A percentile compares a stretch with the other conserved stretches of the same genome.
These are phyloP conservation scores for Glossosoma conforme DNA, from an alignment of 1,140 invertebrate species.

Conservation along the genomic window DNA sequence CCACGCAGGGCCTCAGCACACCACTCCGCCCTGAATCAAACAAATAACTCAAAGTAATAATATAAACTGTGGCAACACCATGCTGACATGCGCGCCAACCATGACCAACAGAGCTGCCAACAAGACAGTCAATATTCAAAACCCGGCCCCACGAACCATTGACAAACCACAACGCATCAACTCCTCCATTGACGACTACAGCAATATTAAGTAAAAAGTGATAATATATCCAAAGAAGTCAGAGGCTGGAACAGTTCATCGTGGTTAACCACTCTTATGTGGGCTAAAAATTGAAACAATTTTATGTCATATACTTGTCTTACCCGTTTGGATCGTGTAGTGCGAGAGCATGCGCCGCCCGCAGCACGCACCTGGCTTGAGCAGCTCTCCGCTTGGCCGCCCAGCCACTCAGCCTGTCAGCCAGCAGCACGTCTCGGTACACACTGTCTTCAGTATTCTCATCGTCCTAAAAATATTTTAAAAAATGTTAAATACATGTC, in stretches of 20 bases:
- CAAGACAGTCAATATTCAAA: too few relatives aligned
- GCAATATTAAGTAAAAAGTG: too few relatives aligned
- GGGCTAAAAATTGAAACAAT: too few relatives aligned
- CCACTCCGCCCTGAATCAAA: constrained; percentile 37
- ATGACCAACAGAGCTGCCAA: too few relatives aligned
- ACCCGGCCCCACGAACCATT: too few relatives aligned
- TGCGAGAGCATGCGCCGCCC: constrained; percentile 25
- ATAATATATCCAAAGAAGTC: too few relatives aligned
- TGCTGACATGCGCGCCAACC: too few relatives aligned
- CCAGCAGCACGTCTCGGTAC: constrained; percentile 24
- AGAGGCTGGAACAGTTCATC: not conserved
- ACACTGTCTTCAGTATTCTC: constrained; percentile 12
- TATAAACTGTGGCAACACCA: not conserved
- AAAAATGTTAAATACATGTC: too few relatives aligned
- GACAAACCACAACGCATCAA: too few relatives aligned
- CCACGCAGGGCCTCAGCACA: constrained; percentile 46
- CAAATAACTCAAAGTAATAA: not conserved
- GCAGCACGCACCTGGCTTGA: constrained; percentile 39
- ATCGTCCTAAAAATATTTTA: constrained; percentile 8
- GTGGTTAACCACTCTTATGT: too few relatives aligned
- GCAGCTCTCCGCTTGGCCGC: constrained; percentile 37
- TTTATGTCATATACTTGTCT: too few relatives aligned
- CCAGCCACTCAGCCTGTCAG: constrained; percentile 24
- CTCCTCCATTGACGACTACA: too few relatives aligned
- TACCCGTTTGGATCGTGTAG: constrained; percentile 25